Evolutionary conservation across 2,797 vertebrate genomes (phyloP), one percentile per base, ranked within the genome.

Genomic region (Ctenochaetus hawaiiensis): DNA sequence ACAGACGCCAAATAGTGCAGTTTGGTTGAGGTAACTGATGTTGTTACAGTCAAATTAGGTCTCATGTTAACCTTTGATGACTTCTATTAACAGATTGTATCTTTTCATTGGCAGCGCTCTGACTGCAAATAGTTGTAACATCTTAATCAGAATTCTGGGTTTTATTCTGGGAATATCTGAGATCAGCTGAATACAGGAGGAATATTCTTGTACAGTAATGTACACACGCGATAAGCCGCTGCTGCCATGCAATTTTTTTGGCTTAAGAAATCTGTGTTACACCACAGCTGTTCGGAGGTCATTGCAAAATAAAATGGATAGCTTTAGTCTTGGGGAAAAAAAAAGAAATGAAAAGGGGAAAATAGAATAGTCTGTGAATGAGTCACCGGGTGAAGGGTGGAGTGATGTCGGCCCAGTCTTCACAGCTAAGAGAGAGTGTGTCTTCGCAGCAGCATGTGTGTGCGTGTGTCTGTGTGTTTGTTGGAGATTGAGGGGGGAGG

Each of bases 341-440:
- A 78, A 86, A 83, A 87, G 64, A 83, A 87, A 82, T 51, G 71
- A 79, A 81, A 82, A 72, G 86, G 81, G 87, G 83, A 91, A 91
- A 91, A 89, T 77, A 76, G 76, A 91, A 94, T 94, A 86, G 88
- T 92, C 89, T 85, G 77, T 72, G 85, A 82, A 85, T 94, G 94
- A 95, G 91, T 95, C 93, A 94, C 81, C 52, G 72, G 66, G 71
- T 78, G 78, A 79, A 84, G 85, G 85, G 87, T 44, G 90, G 89
- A 84, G 83, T 81, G 87, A 88, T 84, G 86, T 83, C 78, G 72
- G 62, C 71, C 82, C 75, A 85, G 78, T 81, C 73, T 80, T 87
- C 77, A 87, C 85, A 91, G 89, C 86, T 83, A 79, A 82, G 80
- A 69, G 63, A 57, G 26, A 51, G 72, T 41, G 67, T 34, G 30